These are phyloP conservation scores for Parauchenoglanis punctatus DNA, from an alignment of 2,797 vertebrate genomes.

Conservation along the genomic window DNA sequence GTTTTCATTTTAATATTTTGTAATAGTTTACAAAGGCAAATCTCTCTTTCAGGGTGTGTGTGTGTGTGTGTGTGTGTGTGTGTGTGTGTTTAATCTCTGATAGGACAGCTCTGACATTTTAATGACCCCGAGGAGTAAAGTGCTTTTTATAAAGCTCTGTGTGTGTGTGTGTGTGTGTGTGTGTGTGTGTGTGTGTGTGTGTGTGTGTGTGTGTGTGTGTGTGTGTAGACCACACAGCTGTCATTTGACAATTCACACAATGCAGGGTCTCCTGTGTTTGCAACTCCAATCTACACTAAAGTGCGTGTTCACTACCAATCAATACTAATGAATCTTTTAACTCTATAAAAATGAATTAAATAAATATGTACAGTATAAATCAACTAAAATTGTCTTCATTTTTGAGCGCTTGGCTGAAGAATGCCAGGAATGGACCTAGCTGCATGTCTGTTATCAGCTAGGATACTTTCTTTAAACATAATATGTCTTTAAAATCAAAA, in stretches of 20 bases:
- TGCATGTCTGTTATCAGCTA: background rate
- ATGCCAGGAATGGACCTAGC: background rate
- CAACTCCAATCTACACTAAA: background rate
- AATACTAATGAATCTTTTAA: no score
- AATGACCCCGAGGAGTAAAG: slow-evolving; percentile 11
- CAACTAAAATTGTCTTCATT: background rate
- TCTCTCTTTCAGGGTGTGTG: background rate
- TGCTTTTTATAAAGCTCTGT: slow-evolving; percentile 9
- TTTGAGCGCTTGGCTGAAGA: background rate
- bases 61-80: background rate
- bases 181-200: slow-evolving; percentile 19
- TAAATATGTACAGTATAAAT: background rate
- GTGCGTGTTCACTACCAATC: background rate
- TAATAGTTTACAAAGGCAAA: background rate
- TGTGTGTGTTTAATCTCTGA: slow-evolving; percentile 28
- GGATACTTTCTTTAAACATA: background rate
- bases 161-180: slow-evolving; percentile 2
- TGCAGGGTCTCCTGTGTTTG: background rate
- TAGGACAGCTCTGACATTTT: slow-evolving; percentile 39
- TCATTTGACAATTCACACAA: slow-evolving; percentile 5
- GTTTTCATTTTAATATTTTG: no score
- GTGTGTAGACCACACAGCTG: slow-evolving; percentile 16
- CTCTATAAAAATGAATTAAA: background rate
- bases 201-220: slow-evolving; percentile 18
- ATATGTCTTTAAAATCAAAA: background rate